phyloP scores from a whole-genome alignment of 1,140 invertebrate genomes.

The Drosophila kikkawai region DNA sequence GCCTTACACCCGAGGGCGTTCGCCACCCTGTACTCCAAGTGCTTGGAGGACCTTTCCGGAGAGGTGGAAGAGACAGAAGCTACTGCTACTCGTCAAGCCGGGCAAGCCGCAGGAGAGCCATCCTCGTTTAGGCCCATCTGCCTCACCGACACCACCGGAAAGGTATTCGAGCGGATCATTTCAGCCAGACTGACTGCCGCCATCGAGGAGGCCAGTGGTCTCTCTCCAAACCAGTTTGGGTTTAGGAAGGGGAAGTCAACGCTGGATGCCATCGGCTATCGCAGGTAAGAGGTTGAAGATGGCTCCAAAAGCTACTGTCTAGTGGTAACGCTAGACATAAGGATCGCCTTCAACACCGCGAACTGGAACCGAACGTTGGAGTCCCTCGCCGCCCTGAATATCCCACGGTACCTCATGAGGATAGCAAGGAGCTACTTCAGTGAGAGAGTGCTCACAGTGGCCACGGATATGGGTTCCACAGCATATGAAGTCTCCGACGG shows the following conservation, averaged over 20 bases:
- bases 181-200: background rate
- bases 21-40: background rate
- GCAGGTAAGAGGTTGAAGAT: background rate
- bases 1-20: background rate
- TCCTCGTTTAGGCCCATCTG: background rate
- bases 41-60: background rate
- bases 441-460: background rate
- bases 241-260: background rate
- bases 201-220: background rate
- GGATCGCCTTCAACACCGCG: background rate
- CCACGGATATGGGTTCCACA: background rate
- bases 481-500: background rate
- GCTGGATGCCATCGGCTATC: background rate
- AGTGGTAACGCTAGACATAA: background rate
- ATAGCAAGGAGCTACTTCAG: background rate
- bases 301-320: background rate
- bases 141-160: background rate
- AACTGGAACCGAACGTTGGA: background rate
- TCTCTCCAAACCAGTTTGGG: background rate
- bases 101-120: background rate
- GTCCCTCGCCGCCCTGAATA: background rate
- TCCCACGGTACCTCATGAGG: background rate
- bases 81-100: background rate
- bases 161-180: background rate
- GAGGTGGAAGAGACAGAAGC: background rate